Conservation (phyloP, 2,888 invertebrate species). For the Phengaris alcon region DNA sequence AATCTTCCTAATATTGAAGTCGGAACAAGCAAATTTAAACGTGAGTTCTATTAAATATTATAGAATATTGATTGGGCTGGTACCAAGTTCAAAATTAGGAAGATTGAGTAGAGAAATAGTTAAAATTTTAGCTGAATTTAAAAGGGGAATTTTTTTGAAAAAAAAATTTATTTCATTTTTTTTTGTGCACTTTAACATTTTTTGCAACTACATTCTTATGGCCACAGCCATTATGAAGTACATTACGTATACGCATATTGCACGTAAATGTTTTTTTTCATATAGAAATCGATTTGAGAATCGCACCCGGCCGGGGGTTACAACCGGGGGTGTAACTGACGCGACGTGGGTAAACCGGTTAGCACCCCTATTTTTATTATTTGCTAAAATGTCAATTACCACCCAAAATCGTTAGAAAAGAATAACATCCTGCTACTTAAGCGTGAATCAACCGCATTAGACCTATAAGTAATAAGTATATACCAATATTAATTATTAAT, state of each 20-base stretch:
- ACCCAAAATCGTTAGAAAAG: neutral
- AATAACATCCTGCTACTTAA: neutral
- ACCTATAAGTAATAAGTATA: too few species aligned
- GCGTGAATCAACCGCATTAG: neutral
- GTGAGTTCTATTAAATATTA: too few species aligned
- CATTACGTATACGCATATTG: neutral
- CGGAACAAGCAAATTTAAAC: too few species aligned
- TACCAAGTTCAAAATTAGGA: too few species aligned
- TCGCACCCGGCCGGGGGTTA: conserved; percentile 14
- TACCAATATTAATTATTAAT: too few species aligned
- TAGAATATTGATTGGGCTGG: too few species aligned
- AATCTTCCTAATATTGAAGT: too few species aligned
- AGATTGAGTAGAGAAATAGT: too few species aligned
- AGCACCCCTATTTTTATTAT: conserved; percentile 17
- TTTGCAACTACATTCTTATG: neutral
- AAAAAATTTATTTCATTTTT: too few species aligned
- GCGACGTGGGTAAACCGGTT: conserved; percentile 9
- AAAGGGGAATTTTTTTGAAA: too few species aligned
- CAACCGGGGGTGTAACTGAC: neutral
- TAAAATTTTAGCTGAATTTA: too few species aligned
- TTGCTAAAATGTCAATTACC: neutral
- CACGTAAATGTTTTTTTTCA: conserved; percentile 13
- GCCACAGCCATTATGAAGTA: neutral
- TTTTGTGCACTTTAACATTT: neutral
- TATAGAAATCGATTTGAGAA: neutral